A percentile compares a stretch with the other conserved stretches of the same genome.
Evolutionary conservation across 35 echinoderm and acorn worm species (phyloP).

Genomic region (Apostichopus japonicus): DNA sequence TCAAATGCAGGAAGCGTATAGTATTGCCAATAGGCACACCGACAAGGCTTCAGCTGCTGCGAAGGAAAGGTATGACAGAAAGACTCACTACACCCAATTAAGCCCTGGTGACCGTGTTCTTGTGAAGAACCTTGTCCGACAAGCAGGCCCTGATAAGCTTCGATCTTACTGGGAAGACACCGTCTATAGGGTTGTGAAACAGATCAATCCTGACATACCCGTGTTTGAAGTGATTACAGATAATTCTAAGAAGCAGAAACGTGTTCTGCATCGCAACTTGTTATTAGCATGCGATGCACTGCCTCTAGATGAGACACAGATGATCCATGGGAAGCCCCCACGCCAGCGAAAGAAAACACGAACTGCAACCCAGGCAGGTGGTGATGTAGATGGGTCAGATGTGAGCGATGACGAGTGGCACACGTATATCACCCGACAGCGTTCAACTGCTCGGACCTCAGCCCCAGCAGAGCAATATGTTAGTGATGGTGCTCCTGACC

Average conservation of each 20-base stretch:
- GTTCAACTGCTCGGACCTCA: not conserved
- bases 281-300: too few relatives aligned
- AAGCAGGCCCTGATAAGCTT: too few relatives aligned
- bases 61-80: conserved; percentile 34
- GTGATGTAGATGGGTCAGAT: too few relatives aligned
- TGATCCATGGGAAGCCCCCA: too few relatives aligned
- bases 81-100: not conserved
- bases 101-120: too few relatives aligned
- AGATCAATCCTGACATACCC: conserved; percentile 57
- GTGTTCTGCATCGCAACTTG: too few relatives aligned
- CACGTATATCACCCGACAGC: not conserved
- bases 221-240: conserved; percentile 72
- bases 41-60: not conserved
- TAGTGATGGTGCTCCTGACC: not conserved
- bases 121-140: too few relatives aligned
- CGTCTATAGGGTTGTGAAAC: conserved; percentile 40
- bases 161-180: conserved; percentile 64
- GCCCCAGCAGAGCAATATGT: not conserved
- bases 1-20: conserved; percentile 71
- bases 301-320: too few relatives aligned
- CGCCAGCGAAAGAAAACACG: too few relatives aligned
- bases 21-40: not conserved
- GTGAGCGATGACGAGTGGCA: too few relatives aligned
- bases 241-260: not conserved
- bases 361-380: too few relatives aligned